Conservation (phyloP, 2,113 vertebrate species). For the Neogale vison region DNA sequence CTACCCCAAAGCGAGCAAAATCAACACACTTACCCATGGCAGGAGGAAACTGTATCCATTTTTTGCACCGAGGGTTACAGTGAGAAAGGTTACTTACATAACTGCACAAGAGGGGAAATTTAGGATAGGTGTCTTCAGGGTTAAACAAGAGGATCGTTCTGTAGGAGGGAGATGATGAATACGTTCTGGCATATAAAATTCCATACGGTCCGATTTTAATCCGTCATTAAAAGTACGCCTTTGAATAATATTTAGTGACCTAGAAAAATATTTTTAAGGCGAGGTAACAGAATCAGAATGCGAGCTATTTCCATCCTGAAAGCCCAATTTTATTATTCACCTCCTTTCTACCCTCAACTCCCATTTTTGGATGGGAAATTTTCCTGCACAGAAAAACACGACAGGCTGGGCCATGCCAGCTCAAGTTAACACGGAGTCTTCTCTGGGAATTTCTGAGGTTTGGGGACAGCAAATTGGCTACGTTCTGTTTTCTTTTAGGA, state of each 20-base stretch:
- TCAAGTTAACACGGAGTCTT: neutral
- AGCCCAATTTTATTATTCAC: neutral
- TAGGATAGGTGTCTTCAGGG: slow-evolving; percentile 10
- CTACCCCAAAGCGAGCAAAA: neutral
- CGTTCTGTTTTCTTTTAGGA: neutral
- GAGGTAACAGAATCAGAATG: neutral
- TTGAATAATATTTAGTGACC: slow-evolving; percentile 39
- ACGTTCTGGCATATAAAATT: neutral
- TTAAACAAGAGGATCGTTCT: neutral
- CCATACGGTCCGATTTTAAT: neutral
- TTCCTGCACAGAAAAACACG: neutral
- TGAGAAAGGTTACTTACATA: slow-evolving; percentile 61
- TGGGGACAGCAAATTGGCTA: neutral
- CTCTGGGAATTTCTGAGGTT: neutral
- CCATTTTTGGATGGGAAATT: neutral
- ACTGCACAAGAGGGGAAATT: slow-evolving; percentile 42
- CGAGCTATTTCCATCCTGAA: neutral
- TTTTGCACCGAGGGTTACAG: neutral
- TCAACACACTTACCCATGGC: neutral
- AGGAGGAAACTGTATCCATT: neutral
- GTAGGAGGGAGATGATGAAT: neutral
- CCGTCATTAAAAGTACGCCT: neutral
- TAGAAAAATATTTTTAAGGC: slow-evolving; percentile 46
- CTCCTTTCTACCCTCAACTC: neutral
- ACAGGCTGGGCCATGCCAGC: neutral